Percentiles rank a stretch among this genome's conserved stretches.
phyloP scores from a whole-genome alignment of 2,797 vertebrate genomes.

The Kryptopterus vitreolus region DNA sequence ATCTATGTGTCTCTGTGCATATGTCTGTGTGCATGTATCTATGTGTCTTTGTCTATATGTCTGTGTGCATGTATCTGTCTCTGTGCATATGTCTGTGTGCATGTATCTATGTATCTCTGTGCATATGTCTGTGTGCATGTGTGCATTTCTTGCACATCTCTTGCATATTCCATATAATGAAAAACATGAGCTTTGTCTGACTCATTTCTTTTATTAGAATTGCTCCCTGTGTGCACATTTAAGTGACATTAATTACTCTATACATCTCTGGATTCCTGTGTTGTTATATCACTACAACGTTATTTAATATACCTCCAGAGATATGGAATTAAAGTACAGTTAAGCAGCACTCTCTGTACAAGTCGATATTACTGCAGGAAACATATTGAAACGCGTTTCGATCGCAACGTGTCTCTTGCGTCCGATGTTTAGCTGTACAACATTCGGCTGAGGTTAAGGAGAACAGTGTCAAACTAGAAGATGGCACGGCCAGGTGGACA shows the following conservation, averaged over 20 bases:
- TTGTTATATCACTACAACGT: slow-evolving; percentile 51
- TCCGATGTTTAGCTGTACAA: slow-evolving; percentile 26
- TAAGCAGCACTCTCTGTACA: slow-evolving; percentile 54
- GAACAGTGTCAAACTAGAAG: background rate
- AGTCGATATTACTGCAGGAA: slow-evolving; percentile 39
- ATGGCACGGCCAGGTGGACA: slow-evolving; percentile 10
- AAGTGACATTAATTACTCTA: slow-evolving; percentile 49
- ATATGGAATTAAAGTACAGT: slow-evolving; percentile 41
- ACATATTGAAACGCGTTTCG: slow-evolving; percentile 27
- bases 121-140: background rate
- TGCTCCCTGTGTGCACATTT: slow-evolving; percentile 56
- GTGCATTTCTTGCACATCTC: too few species aligned
- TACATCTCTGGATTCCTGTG: slow-evolving; percentile 50
- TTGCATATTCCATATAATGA: background rate
- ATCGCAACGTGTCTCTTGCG: background rate
- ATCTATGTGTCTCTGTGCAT: background rate
- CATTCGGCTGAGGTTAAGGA: background rate
- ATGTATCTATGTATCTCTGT: background rate
- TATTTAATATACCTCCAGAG: slow-evolving; percentile 49
- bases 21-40: background rate
- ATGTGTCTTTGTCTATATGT: background rate
- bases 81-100: background rate
- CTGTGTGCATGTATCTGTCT: background rate
- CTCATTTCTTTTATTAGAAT: slow-evolving; percentile 60
- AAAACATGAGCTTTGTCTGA: slow-evolving; percentile 41